A percentile compares a stretch with the other conserved stretches of the same genome.
Evolutionary conservation across 1,140 invertebrate species (phyloP).

Genomic region (Venturia canescens): DNA sequence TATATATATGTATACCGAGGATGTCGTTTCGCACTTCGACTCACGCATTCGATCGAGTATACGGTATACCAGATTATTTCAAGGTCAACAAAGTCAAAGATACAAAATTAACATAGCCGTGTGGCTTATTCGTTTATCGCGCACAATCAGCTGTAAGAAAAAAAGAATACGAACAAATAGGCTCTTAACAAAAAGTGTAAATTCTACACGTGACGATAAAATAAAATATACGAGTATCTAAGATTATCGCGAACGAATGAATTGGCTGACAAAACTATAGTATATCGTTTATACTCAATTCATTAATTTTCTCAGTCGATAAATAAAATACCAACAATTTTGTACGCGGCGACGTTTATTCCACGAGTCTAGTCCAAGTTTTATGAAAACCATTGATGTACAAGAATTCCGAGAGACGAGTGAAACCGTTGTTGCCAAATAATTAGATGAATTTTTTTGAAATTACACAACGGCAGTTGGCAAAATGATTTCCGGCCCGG

Average conservation of each 20-base stretch:
- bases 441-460: too few species aligned
- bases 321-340: too few species aligned
- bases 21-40: constrained; percentile 52
- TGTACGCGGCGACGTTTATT: too few species aligned
- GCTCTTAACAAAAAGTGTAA: background rate
- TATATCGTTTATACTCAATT: too few species aligned
- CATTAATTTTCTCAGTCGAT: too few species aligned
- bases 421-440: too few species aligned
- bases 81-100: constrained; percentile 47
- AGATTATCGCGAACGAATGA: too few species aligned
- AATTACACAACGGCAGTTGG: background rate
- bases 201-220: background rate
- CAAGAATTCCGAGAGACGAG: too few species aligned
- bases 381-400: too few species aligned
- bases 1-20: constrained; percentile 42
- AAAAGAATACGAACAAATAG: background rate
- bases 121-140: constrained; percentile 40
- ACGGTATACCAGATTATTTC: constrained; percentile 39
- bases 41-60: constrained; percentile 37
- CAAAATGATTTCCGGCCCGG: background rate
- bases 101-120: constrained; percentile 29
- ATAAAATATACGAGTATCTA: background rate
- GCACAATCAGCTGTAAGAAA: constrained; percentile 2
- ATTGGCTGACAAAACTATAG: too few species aligned
- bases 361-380: too few species aligned